Base-by-base conservation (phyloP, 2,113 vertebrate species). In the Bujurquina vittata region DNA sequence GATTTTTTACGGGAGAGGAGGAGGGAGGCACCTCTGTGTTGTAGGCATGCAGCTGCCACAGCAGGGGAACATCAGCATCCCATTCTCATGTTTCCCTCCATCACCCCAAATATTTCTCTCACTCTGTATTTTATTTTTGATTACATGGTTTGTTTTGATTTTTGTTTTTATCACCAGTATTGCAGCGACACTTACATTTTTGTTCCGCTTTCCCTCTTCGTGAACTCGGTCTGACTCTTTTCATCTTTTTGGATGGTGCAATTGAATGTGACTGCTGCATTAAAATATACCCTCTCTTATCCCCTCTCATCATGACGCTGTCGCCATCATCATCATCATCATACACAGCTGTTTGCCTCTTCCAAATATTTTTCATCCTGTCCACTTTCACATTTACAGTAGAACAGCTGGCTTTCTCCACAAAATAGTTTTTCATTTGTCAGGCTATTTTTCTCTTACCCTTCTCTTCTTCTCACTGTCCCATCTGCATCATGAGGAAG, bases 1-100 rank as follows among this genome's bases (percentile, higher is more conserved):
- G 92, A 91, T 91, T 87, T 74, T 26, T 81, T 91, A 92, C 85
- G 88, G 84, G 84, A 80, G 86, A 90, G 87, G 80, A 81, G 85
- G 77, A 80, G 85, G 62, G 81, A 84, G 83, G 65, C 84, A 22
- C 31, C 26, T 37, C 62, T 86, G 86, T 77, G 37, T 89, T 88
- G 85, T 75, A 86, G 73, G 43, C 85, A 89, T 83, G 81, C 83
- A 86, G 77, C 81, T 75, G 85, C 77, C 54, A 46, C 84, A 77
- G 20, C 6, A 7, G 74, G 4, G 37, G 43, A 46, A 55, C 43
- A 80, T 77, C 76, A 80, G 20, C 59, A 55, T 78, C 83, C 72
- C 56, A 20, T 84, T 75, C 43, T 78, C 63, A 23, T n/a, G 87
- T 56, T 40, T 23, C 2, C 26, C 14, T 20, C 40, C 23, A 31